These are phyloP conservation scores for Gambelia wislizenii DNA, from an alignment of 2,797 vertebrate genomes.

Conservation along the genomic window DNA sequence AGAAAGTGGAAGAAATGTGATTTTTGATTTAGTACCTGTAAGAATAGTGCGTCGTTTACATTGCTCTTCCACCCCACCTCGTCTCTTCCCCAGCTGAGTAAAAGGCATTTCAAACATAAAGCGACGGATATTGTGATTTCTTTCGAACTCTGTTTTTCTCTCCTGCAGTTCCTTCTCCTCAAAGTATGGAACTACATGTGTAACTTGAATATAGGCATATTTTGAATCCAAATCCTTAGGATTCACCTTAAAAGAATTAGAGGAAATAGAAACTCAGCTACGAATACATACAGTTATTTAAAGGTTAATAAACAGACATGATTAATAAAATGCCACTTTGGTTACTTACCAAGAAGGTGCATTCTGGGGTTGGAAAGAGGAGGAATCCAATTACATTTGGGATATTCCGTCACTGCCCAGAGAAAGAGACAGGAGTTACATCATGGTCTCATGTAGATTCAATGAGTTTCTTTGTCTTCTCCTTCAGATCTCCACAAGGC, in stretches of 20 bases:
- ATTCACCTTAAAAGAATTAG: conserved; percentile 85
- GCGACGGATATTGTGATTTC: conserved; percentile 94
- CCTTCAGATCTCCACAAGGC: too few species aligned
- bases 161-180: conserved; percentile 96
- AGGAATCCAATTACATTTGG: too few species aligned
- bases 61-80: conserved; percentile 95
- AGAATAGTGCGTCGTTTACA: conserved; percentile 93
- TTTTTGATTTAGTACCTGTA: conserved; percentile 84
- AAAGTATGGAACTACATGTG: conserved; percentile 91
- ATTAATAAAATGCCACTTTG: too few species aligned
- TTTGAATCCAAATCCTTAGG: conserved; percentile 96
- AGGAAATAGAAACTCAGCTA: not conserved
- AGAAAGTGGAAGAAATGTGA: not conserved
- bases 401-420: too few species aligned
- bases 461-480: too few species aligned
- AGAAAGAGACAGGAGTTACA: too few species aligned
- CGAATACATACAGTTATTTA: not conserved
- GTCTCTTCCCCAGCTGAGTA: conserved; percentile 92
- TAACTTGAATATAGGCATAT: conserved; percentile 98
- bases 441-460: too few species aligned
- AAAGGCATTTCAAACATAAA: conserved; percentile 98
- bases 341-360: too few species aligned
- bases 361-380: too few species aligned
- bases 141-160: conserved; percentile 95
- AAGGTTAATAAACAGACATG: not conserved